Percentiles rank a stretch among this genome's conserved stretches.
phyloP scores from a whole-genome alignment of 2,888 invertebrate species.

The Cataglyphis albicans region DNA sequence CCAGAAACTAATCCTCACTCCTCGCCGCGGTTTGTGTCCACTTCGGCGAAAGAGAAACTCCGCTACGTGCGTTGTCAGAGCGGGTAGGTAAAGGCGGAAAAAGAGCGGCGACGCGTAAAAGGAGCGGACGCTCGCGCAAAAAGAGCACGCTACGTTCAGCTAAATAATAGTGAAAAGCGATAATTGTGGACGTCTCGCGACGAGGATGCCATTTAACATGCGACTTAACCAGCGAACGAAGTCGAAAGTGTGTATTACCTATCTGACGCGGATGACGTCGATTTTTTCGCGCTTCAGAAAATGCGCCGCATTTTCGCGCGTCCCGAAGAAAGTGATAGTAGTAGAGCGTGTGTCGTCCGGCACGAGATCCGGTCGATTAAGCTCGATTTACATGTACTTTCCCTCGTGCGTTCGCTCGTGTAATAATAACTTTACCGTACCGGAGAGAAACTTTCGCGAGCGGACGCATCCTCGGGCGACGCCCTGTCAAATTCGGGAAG shows the following conservation, averaged over 20 bases:
- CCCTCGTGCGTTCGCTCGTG: constrained; percentile 54
- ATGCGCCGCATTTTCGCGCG: constrained; percentile 19
- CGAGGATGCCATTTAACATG: constrained; percentile 43
- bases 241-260: constrained; percentile 67
- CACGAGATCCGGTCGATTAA: constrained; percentile 64
- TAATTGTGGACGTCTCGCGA: constrained; percentile 70
- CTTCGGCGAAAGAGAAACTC: constrained; percentile 84
- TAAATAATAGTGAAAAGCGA: constrained; percentile 77
- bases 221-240: constrained; percentile 42
- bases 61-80: constrained; percentile 72
- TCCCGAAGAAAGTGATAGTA: constrained; percentile 63
- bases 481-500: constrained; percentile 28
- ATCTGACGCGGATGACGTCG: not conserved
- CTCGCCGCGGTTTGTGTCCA: constrained; percentile 59
- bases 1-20: constrained; percentile 71
- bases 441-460: constrained; percentile 63
- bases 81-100: constrained; percentile 44
- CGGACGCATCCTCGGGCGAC: constrained; percentile 41
- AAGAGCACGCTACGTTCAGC: constrained; percentile 63
- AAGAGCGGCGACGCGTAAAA: constrained; percentile 63
- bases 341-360: constrained; percentile 59
- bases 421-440: constrained; percentile 41
- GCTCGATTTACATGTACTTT: constrained; percentile 73
- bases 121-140: constrained; percentile 62
- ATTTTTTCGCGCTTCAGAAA: constrained; percentile 21